Evolutionary conservation across 1,140 invertebrate species (phyloP).

Genomic region (Acyrthosiphon pisum): DNA sequence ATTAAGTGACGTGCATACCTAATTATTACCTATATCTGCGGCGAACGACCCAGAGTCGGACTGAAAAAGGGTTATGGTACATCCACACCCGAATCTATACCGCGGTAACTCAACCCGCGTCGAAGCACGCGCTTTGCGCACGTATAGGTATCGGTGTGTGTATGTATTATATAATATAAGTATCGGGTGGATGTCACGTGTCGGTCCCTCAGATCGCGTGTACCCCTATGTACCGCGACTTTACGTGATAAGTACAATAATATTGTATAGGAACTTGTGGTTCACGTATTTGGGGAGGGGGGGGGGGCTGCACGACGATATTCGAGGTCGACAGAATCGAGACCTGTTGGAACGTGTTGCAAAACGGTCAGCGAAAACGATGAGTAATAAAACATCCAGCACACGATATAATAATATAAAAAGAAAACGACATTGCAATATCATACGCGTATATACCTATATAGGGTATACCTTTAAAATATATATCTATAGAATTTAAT

Average conservation of each 20-base stretch:
- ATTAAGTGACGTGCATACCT: not conserved
- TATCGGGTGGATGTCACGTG: not conserved
- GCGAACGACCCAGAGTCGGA: not conserved
- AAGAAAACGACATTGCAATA: not conserved
- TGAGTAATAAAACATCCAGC: not conserved
- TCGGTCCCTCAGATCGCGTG: no score
- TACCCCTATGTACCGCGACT: no score
- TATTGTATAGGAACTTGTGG: no score
- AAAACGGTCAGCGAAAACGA: not conserved
- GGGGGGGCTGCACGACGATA: no score
- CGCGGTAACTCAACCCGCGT: conserved; percentile 21
- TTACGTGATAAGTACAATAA: no score
- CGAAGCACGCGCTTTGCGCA: not conserved
- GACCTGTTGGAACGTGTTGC: not conserved
- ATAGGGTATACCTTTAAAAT: no score
- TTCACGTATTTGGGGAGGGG: no score
- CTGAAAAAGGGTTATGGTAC: not conserved
- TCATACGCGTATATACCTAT: not conserved
- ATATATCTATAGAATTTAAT: no score
- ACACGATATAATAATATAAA: not conserved
- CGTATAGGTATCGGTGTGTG: no score
- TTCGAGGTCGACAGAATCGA: not conserved
- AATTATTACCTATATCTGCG: not conserved
- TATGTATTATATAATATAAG: no score
- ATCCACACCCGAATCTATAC: not conserved